Evolutionary conservation across 2,113 vertebrate species (phyloP).

Genomic region (Galbula dea): DNA sequence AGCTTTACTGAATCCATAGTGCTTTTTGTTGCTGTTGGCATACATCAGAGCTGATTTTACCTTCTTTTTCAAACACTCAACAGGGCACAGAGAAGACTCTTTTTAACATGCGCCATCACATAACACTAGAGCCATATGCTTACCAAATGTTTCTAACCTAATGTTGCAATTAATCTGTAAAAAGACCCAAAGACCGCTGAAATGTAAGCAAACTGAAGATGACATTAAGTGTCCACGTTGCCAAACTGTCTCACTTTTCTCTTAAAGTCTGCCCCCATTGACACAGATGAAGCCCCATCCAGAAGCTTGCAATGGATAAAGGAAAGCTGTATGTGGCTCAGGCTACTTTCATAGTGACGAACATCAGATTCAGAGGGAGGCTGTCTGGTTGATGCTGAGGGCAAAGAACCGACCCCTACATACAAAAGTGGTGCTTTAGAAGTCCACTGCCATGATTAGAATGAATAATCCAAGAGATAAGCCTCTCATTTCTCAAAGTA

Average conservation of each 20-base stretch:
- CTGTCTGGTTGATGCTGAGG: not conserved
- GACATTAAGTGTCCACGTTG: too few relatives aligned
- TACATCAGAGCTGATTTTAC: not conserved
- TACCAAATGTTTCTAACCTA: not conserved
- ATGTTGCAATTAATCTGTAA: not conserved
- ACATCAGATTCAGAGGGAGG: not conserved
- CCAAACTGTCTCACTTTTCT: not conserved
- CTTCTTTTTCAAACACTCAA: not conserved
- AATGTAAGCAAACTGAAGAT: not conserved
- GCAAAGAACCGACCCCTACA: not conserved
- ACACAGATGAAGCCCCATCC: not conserved
- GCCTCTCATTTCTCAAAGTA: conserved; percentile 2
- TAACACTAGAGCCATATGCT: not conserved
- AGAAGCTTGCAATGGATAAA: not conserved
- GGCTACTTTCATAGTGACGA: not conserved
- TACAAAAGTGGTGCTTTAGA: not conserved
- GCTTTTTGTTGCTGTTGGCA: not conserved
- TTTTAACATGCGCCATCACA: not conserved
- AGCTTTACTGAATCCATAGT: not conserved
- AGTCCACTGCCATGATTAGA: conserved; percentile 18
- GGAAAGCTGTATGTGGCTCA: not conserved
- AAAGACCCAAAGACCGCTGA: not conserved
- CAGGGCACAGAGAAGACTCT: not conserved
- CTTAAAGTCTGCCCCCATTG: not conserved
- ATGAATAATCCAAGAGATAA: conserved; percentile 29